A percentile compares a stretch with the other conserved stretches of the same genome.
These are phyloP conservation scores for Caenorhabditis afra DNA, from an alignment of 2,888 invertebrate genomes.

Conservation along the genomic window DNA sequence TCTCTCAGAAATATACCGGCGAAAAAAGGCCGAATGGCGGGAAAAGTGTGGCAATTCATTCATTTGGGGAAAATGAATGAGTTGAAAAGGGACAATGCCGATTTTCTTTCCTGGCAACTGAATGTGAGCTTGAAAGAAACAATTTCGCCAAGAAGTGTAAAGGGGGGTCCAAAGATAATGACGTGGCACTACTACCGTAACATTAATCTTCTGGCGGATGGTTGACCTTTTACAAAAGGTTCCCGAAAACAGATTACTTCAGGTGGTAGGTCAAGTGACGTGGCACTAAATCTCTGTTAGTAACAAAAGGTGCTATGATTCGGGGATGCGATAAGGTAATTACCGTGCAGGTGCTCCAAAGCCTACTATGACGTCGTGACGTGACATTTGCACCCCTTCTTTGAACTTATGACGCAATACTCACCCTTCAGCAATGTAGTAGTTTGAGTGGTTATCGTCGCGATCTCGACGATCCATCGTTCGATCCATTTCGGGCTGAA, in stretches of 20 bases:
- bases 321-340: too few species aligned
- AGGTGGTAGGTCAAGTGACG: too few species aligned
- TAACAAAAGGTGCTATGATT: too few species aligned
- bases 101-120: neutral
- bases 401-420: too few species aligned
- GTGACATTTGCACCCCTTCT: too few species aligned
- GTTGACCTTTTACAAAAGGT: too few species aligned
- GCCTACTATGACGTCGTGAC: too few species aligned
- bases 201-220: too few species aligned
- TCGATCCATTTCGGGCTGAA: slow-evolving; percentile 61
- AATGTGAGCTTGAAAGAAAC: neutral
- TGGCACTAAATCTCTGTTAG: too few species aligned
- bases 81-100: neutral
- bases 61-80: slow-evolving; percentile 4
- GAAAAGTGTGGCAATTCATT: slow-evolving; percentile 27
- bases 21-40: neutral
- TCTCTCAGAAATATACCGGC: slow-evolving; percentile 22
- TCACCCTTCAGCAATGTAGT: slow-evolving; percentile 59
- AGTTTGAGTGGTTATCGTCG: slow-evolving; percentile 57
- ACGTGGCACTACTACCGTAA: neutral
- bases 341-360: too few species aligned
- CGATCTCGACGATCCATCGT: slow-evolving; percentile 64
- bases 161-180: neutral
- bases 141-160: neutral
- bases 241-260: too few species aligned